Evolutionary conservation across 2,797 vertebrate species (phyloP).

Genomic region (Bradypodion pumilum): DNA sequence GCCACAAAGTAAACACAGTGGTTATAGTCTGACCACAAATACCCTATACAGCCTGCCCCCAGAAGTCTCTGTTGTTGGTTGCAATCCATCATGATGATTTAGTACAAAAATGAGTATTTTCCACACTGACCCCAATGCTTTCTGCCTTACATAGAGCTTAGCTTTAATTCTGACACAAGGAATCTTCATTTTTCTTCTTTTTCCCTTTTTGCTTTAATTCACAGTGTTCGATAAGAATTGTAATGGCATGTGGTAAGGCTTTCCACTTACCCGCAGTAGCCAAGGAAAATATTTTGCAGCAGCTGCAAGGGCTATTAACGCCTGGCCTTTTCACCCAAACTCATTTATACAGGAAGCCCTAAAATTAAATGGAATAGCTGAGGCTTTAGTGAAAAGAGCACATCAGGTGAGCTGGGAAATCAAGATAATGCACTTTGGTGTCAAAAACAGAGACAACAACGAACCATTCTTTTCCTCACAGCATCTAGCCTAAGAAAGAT

Average conservation of each 20-base stretch:
- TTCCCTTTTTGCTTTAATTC: neutral
- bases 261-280: constrained; percentile 15
- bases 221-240: neutral
- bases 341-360: constrained; percentile 13
- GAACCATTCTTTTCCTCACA: constrained; percentile 7
- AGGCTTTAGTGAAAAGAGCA: neutral
- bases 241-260: constrained; percentile 3
- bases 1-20: neutral
- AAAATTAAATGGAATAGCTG: neutral
- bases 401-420: constrained; percentile 26
- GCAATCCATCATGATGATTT: neutral
- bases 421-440: neutral
- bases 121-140: neutral
- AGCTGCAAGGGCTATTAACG: neutral
- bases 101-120: neutral
- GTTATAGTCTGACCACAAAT: neutral
- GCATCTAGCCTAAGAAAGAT: constrained; percentile 30
- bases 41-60: neutral
- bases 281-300: constrained; percentile 14
- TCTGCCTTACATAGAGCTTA: neutral
- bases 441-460: constrained; percentile 5
- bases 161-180: neutral
- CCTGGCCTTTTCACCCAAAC: neutral
- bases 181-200: no score
- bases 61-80: neutral